phyloP scores from a whole-genome alignment of 2,888 invertebrate genomes.

The Tribolium freemani region DNA sequence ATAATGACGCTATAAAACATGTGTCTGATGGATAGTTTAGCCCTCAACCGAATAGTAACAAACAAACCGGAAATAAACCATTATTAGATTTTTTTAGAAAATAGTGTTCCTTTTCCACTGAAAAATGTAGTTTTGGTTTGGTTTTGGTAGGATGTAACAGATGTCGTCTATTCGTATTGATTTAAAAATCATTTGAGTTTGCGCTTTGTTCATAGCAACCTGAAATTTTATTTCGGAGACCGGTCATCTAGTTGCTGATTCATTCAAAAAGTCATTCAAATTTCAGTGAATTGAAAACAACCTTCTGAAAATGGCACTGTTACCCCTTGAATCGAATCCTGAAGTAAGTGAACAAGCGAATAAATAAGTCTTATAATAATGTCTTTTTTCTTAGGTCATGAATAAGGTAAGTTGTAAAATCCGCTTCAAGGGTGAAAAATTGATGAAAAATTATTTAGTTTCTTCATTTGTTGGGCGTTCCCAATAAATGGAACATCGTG shows the following conservation, averaged over 20 bases:
- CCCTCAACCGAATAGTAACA: too few species aligned
- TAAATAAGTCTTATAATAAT: conserved; percentile 41
- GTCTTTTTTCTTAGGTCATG: conserved; percentile 71
- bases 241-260: neutral
- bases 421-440: neutral
- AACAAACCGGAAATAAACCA: too few species aligned
- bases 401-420: conserved; percentile 69
- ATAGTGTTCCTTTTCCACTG: too few species aligned
- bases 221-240: too few species aligned
- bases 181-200: too few species aligned
- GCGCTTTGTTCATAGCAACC: too few species aligned
- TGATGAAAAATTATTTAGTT: conserved; percentile 69
- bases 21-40: too few species aligned
- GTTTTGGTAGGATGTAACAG: too few species aligned
- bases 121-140: too few species aligned
- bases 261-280: neutral
- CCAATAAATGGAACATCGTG: conserved; percentile 83
- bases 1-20: too few species aligned
- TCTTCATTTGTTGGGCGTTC: conserved; percentile 85
- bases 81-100: too few species aligned
- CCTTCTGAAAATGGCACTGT: conserved; percentile 67
- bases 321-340: conserved; percentile 74
- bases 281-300: neutral
- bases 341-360: conserved; percentile 67
- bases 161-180: too few species aligned